phyloP scores from a whole-genome alignment of 2,113 vertebrate genomes.

The Chinchilla lanigera region DNA sequence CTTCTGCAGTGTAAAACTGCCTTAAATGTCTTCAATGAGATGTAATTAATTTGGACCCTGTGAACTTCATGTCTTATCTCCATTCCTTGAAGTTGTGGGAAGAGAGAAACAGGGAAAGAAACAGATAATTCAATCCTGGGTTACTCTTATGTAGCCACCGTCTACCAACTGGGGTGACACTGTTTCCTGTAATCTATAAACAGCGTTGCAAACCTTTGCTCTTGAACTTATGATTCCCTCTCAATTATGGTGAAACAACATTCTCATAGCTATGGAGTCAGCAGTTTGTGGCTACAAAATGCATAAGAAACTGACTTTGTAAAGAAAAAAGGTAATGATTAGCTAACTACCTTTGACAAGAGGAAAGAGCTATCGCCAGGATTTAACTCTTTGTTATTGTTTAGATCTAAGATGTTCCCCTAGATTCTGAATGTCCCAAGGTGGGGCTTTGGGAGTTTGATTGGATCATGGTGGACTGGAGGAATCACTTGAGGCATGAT shows the following conservation, averaged over 20 bases:
- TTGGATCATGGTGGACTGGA: not conserved
- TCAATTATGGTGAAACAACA: not conserved
- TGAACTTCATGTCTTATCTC: not conserved
- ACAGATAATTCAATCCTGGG: not conserved
- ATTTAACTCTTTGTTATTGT: not conserved
- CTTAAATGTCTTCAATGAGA: conserved; percentile 50
- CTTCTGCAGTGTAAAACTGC: not conserved
- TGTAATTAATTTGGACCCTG: conserved; percentile 16
- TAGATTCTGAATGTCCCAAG: not conserved
- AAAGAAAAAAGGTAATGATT: not conserved
- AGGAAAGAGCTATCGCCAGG: not conserved
- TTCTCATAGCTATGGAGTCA: not conserved
- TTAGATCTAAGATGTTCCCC: not conserved
- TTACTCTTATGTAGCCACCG: not conserved
- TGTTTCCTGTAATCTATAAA: not conserved
- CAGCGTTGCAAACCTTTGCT: not conserved
- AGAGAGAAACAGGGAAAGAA: not conserved
- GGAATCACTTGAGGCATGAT: not conserved
- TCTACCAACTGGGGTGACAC: not conserved
- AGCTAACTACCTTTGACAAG: not conserved
- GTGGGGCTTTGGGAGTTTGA: not conserved
- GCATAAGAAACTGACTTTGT: not conserved
- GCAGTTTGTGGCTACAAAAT: not conserved
- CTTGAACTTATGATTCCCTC: not conserved
- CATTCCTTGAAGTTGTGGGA: not conserved